A percentile compares a stretch with the other conserved stretches of the same genome.
Conservation (phyloP, 2,113 vertebrate species). For the Capreolus pygargus region DNA sequence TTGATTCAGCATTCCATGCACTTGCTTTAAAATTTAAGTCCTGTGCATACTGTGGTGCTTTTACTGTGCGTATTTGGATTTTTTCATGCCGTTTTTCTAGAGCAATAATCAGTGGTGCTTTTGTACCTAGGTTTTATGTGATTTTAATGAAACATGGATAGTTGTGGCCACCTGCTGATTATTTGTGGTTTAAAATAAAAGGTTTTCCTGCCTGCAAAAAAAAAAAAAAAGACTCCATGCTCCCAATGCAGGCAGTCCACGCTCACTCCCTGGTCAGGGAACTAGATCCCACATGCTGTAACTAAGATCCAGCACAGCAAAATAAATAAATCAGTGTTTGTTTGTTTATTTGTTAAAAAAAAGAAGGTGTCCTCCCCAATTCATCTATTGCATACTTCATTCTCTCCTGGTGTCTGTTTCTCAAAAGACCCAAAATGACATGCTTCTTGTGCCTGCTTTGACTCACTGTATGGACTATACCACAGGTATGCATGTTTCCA, state of each 20-base stretch:
- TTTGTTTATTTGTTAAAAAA: not conserved
- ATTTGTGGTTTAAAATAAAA: constrained; percentile 91
- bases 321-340: not conserved
- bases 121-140: constrained; percentile 94
- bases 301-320: not conserved
- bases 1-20: no score
- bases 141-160: constrained; percentile 90
- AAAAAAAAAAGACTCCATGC: not conserved
- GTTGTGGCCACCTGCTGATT: constrained; percentile 87
- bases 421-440: not conserved
- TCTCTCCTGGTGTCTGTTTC: not conserved
- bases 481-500: not conserved
- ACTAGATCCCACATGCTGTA: not conserved
- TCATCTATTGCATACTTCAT: not conserved
- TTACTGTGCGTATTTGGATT: constrained; percentile 79
- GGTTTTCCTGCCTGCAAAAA: constrained; percentile 80
- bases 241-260: accelerated
- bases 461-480: not conserved
- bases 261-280: not conserved
- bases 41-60: no score
- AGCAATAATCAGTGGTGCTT: constrained; percentile 99
- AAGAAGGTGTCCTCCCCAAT: not conserved
- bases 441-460: not conserved
- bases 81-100: constrained; percentile 91
- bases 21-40: no score